Percentiles rank a stretch among this genome's conserved stretches.
phyloP scores from a whole-genome alignment of 2,113 vertebrate species.

The Naja naja region DNA sequence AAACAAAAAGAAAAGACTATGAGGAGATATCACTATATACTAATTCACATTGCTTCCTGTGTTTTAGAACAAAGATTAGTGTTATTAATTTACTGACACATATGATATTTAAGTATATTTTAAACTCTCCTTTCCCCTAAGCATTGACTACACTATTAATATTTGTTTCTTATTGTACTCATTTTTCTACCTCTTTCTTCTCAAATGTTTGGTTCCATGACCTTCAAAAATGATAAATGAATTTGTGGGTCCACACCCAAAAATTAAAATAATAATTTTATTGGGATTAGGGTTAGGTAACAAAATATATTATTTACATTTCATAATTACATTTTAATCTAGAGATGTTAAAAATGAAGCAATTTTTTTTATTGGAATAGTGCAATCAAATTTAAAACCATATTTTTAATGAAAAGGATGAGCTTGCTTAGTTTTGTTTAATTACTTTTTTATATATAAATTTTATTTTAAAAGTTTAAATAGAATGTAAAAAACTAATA shows the following conservation, averaged over 20 bases:
- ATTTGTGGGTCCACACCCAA: neutral
- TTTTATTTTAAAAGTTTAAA: neutral
- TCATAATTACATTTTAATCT: neutral
- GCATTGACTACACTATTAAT: constrained; percentile 26
- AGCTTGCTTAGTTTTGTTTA: constrained; percentile 44
- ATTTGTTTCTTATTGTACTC: constrained; percentile 34
- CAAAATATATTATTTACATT: neutral
- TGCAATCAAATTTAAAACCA: neutral
- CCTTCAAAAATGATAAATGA: neutral
- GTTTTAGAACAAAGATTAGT: neutral
- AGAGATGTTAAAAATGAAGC: neutral
- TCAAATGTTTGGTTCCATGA: neutral
- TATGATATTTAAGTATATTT: neutral
- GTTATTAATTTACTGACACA: neutral
- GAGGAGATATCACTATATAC: neutral
- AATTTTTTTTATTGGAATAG: neutral
- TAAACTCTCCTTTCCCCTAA: constrained; percentile 12
- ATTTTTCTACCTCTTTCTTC: constrained; percentile 3
- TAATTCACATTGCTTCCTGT: neutral
- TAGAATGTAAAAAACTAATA: neutral
- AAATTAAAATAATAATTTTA: neutral
- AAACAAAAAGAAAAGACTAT: neutral
- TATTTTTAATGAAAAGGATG: neutral
- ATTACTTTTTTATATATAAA: constrained; percentile 15
- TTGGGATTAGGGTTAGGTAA: neutral